Conservation (phyloP, 2,113 vertebrate species). For the rat (Rattus norvegicus) region DNA sequence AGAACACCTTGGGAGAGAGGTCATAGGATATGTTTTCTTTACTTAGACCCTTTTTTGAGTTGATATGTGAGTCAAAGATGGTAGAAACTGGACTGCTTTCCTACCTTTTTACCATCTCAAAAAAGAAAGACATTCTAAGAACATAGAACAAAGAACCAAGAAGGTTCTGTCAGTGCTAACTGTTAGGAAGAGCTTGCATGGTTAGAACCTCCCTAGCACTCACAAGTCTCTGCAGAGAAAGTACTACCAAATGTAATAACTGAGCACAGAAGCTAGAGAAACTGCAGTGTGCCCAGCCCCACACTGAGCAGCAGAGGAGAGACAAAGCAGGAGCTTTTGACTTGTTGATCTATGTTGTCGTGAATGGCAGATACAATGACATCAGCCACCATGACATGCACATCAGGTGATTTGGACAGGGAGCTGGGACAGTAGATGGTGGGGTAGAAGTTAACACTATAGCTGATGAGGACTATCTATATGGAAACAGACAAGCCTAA, state of each 20-base stretch:
- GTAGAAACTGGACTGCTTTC: not conserved
- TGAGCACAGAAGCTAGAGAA: not conserved
- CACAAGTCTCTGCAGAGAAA: not conserved
- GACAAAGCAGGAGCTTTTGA: not conserved
- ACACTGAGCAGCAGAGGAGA: not conserved
- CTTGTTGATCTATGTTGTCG: not conserved
- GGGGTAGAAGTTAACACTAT: not conserved
- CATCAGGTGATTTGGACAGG: rapidly evolving
- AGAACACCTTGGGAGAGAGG: not conserved
- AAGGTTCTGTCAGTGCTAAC: not conserved
- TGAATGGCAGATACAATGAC: not conserved
- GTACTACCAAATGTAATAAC: not conserved
- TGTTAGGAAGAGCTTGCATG: not conserved
- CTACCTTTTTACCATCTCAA: too few relatives aligned
- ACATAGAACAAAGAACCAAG: too few relatives aligned
- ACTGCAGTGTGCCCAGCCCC: not conserved
- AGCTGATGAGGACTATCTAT: not conserved
- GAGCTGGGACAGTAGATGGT: not conserved
- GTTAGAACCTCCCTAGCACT: not conserved
- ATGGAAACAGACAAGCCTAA: not conserved
- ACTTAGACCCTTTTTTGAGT: not conserved
- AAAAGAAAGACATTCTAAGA: not conserved
- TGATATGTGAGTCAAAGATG: not conserved
- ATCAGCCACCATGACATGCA: not conserved
- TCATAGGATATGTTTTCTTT: not conserved